Base-by-base conservation (phyloP, 2,113 vertebrate genomes). In the Falco punctatus region DNA sequence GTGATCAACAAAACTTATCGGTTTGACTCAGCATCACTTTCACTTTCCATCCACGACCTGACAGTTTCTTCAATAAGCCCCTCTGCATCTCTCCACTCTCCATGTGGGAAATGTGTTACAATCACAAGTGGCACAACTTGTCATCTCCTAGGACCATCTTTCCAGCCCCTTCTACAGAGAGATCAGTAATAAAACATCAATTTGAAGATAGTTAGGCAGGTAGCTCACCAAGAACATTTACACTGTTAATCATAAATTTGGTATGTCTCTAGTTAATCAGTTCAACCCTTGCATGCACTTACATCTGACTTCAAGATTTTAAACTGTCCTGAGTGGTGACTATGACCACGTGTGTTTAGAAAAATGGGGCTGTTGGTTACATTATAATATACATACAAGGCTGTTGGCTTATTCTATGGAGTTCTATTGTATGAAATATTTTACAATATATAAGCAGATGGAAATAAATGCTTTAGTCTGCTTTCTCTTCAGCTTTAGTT, bases 311-410 rank as follows among this genome's bases (percentile, higher is more conserved):
- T 18, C 2, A 35, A 55, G 38, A n/a, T 73, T 79, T 72, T 51
- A 49, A 91, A 67, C 69, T 78, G 26, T 62, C 46, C 85, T 35
- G 35, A 58, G 51, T 19, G 14, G 51, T 85, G 85, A n/a, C 12
- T 35, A 7, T 33, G 46, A 23, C 28, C 30, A 6, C 0, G 0
- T 30, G 27, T 49, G 18, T 58, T 79, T 33, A 58, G 33, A 67
- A 65, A 57, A 62, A 44, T 8, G 4, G 19, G 46, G 51, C 10
- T 67, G 23, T 38, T 38, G 38, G 38, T 38, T 38, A 38, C 38
- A 4, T 78, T 52, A 32, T 32, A 77, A 66, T 27, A 61, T 17
- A 46, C 18, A 8, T 28, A 32, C 38, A 38, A 65, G 15, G 15
- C 28, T 62, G 11, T 40, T 70, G 79, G 44, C 46, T 86, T 73